A percentile compares a stretch with the other conserved stretches of the same genome.
Evolutionary conservation across 2,113 vertebrate genomes (phyloP).

Genomic region (Thomomys bottae): DNA sequence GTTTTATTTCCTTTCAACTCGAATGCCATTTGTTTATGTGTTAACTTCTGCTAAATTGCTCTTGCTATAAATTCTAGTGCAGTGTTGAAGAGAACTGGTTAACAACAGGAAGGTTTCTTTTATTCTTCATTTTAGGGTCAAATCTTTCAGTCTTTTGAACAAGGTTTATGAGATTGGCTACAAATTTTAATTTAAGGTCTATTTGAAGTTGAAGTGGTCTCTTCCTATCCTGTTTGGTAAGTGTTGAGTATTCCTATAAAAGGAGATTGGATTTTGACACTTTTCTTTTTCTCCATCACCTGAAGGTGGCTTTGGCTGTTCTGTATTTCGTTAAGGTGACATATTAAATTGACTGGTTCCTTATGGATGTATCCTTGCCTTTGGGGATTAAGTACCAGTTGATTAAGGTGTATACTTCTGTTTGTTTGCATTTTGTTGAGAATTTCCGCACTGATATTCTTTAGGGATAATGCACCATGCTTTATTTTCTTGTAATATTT

Average conservation of each 20-base stretch:
- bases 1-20: neutral
- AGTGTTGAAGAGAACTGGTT: neutral
- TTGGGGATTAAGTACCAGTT: too few species aligned
- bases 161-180: neutral
- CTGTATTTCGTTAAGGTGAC: too few species aligned
- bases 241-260: neutral
- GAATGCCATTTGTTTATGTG: neutral
- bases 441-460: neutral
- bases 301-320: too few species aligned
- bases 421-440: too few species aligned
- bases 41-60: neutral
- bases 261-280: neutral
- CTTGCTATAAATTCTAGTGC: neutral
- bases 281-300: too few species aligned
- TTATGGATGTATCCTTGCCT: too few species aligned
- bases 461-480: neutral
- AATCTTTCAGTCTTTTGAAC: neutral
- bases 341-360: neutral
- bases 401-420: too few species aligned
- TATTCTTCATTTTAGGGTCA: neutral
- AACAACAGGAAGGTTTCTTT: neutral
- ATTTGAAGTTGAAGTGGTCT: neutral
- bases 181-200: neutral
- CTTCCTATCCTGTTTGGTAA: neutral
- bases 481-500: neutral